phyloP scores from a whole-genome alignment of 2,888 invertebrate genomes.

The Coelopa pilipes region DNA sequence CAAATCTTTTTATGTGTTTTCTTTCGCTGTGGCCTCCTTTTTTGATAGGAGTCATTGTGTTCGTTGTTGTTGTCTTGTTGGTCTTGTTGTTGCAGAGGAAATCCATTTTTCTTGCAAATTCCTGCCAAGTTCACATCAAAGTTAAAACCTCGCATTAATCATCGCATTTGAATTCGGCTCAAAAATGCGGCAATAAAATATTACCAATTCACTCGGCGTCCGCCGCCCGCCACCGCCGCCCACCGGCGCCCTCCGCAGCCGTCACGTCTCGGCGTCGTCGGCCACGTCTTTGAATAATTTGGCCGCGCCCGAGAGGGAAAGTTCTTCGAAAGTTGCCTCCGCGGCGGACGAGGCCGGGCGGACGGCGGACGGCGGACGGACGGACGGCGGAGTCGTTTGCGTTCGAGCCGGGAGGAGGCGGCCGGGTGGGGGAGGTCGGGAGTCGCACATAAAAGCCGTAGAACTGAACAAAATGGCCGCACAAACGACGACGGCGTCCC shows the following conservation, averaged over 20 bases:
- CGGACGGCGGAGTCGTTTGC: too few relatives aligned
- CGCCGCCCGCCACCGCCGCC: neutral
- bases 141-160: slow-evolving; percentile 37
- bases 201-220: slow-evolving; percentile 32
- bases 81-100: slow-evolving; percentile 1
- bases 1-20: neutral
- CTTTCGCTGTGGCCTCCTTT: neutral
- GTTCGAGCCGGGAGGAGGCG: too few relatives aligned
- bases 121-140: slow-evolving; percentile 30
- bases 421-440: neutral
- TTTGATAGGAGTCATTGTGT: slow-evolving; percentile 14
- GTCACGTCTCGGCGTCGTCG: too few relatives aligned
- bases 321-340: too few relatives aligned
- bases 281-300: too few relatives aligned
- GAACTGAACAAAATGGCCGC: slow-evolving; percentile 8
- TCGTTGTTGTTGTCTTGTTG: slow-evolving; percentile 19
- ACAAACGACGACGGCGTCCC: neutral
- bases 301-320: too few relatives aligned
- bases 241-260: neutral
- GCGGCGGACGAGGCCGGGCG: too few relatives aligned
- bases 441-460: neutral
- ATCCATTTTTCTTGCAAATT: slow-evolving; percentile 22
- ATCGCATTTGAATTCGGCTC: slow-evolving; percentile 33
- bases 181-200: slow-evolving; percentile 30
- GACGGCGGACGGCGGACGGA: too few relatives aligned